These are phyloP conservation scores for Syndactyla subalaris DNA, from an alignment of 2,797 vertebrate species.

Conservation along the genomic window DNA sequence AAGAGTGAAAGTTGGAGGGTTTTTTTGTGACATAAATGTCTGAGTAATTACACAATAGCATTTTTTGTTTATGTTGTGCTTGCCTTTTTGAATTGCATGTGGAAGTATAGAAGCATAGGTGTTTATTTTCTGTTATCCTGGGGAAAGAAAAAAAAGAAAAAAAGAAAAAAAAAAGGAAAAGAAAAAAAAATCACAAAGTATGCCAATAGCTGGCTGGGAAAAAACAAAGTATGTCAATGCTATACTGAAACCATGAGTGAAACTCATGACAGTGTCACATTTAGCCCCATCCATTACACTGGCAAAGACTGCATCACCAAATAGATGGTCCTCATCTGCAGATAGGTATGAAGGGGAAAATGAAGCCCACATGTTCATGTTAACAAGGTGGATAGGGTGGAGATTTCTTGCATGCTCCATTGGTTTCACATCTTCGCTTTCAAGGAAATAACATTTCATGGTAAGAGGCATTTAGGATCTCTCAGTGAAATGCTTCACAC, in stretches of 20 bases:
- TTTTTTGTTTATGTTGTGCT: background rate
- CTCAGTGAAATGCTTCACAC: background rate
- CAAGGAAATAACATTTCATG: background rate
- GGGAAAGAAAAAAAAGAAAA: background rate
- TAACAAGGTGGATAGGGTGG: background rate
- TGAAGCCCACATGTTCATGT: background rate
- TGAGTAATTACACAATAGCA: background rate
- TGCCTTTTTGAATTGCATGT: background rate
- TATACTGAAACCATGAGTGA: background rate
- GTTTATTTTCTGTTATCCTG: background rate
- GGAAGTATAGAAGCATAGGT: background rate
- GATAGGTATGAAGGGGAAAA: background rate
- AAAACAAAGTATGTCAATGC: background rate
- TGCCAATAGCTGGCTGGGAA: background rate
- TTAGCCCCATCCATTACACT: background rate
- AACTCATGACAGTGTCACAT: background rate
- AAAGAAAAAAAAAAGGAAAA: too few species aligned
- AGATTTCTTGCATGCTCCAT: background rate
- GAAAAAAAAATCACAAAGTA: background rate
- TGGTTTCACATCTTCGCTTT: background rate
- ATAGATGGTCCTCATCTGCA: background rate
- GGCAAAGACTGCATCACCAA: background rate
- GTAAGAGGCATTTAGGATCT: background rate
- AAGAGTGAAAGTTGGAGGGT: background rate
- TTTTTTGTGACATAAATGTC: background rate